Base-by-base conservation (phyloP, 2,888 invertebrate genomes). In the Lochmaea capreae region DNA sequence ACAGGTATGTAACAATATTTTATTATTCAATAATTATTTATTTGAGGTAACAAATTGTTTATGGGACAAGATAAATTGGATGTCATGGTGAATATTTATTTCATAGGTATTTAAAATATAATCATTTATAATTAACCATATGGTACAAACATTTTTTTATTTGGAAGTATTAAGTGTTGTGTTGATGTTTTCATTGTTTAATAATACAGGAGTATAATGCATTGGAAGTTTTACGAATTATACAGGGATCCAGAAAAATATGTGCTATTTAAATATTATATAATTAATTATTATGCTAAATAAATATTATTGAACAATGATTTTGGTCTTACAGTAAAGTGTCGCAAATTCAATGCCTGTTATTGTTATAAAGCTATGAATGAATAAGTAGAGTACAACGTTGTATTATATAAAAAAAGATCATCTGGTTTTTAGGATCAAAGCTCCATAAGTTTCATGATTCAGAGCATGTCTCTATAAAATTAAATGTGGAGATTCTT, bases 1-100 rank as follows among this genome's bases (percentile, higher is more conserved):
- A 98, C 97, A 88, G 97, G 97, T 96, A 88, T 71, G 33, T 66
- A 18, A 52, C 43, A 10, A 14, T 39, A 22, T 14, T 16, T 26
- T 61, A 62, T 16, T 33, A 26, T 33, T 11, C 6, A 62, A 62
- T 62, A 39, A n/a, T 26, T 22, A 14, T 42, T n/a, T 62, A 33
- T 62, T 62, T n/a, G 42, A 18, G 8, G 6, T 8, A 62, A 43
- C 62, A 16, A 9, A 62, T 62, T 62, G 16, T 22, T 2, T n/a
- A 18, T 61, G 26, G 26, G 61, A 6, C n/a, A 26, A 39, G 22
- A 39, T 22, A 33, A 12, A 12, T 14, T 12, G 49, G 10, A 52
- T 52, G 9, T 52, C 10, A 18, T 54, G 54, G 18, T 18, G 11
- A 54, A 9, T 16, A 54, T 10, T 54, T 9, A 16, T 54, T 16